Evolutionary conservation across 2,797 vertebrate genomes (phyloP).

Genomic region (Tiaroga cobitis): DNA sequence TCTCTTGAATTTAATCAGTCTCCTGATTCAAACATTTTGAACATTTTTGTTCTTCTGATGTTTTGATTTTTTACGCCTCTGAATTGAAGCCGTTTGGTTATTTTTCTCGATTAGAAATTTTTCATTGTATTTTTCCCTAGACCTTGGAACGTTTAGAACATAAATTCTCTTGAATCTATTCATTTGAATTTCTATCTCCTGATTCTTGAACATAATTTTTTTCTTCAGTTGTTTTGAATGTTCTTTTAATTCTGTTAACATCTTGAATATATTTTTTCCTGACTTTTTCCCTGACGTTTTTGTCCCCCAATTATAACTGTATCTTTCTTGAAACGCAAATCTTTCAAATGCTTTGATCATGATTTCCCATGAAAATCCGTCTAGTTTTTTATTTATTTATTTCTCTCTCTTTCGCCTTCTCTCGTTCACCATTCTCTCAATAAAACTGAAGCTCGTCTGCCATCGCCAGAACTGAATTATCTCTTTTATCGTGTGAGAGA

Average conservation of each 20-base stretch:
- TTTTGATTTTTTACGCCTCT: no score
- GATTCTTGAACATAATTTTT: neutral
- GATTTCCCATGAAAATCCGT: neutral
- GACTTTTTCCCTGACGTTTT: neutral
- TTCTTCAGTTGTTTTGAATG: neutral
- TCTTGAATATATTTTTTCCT: no score
- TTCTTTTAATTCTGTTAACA: neutral
- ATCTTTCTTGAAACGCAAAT: neutral
- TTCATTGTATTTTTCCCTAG: neutral
- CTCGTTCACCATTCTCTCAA: neutral
- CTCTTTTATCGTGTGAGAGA: neutral
- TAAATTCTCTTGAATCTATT: neutral
- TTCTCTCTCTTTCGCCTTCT: neutral
- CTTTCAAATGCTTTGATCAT: neutral
- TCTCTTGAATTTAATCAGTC: neutral
- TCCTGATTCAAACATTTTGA: neutral
- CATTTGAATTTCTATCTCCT: slow-evolving; percentile 6
- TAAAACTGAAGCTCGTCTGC: neutral
- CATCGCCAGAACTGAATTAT: neutral
- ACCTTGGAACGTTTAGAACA: neutral
- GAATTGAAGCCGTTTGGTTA: neutral
- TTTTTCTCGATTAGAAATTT: no score
- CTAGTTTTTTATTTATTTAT: slow-evolving; percentile 7
- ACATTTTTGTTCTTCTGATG: neutral
- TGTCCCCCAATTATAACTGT: neutral